phyloP scores from a whole-genome alignment of 2,888 invertebrate species.

The Phania funesta region DNA sequence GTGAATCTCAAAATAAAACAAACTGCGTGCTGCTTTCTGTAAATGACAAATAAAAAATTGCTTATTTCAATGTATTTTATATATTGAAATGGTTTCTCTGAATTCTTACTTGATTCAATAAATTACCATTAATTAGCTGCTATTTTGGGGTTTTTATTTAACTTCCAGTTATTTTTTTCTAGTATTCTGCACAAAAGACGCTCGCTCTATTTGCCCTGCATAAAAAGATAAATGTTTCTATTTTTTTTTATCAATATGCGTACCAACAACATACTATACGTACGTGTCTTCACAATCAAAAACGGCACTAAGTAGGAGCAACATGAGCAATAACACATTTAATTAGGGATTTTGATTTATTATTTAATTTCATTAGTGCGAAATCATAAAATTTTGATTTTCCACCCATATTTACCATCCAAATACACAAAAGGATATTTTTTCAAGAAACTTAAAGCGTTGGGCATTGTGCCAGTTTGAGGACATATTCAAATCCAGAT shows the following conservation, averaged over 20 bases:
- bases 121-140: conserved; percentile 79
- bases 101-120: conserved; percentile 76
- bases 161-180: conserved; percentile 38
- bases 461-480: no score
- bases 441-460: no score
- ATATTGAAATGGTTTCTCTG: neutral
- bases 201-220: conserved; percentile 21
- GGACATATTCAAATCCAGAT: no score
- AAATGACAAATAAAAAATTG: no score
- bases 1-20: no score
- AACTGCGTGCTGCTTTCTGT: no score
- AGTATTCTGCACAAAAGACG: neutral
- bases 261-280: conserved; percentile 72
- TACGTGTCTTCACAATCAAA: conserved; percentile 74
- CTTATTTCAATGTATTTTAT: neutral
- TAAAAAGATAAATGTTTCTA: conserved; percentile 44
- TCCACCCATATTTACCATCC: no score
- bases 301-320: no score
- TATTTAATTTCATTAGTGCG: conserved; percentile 60
- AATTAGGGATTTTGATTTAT: conserved; percentile 49
- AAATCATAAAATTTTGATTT: conserved; percentile 58
- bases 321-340: neutral
- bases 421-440: no score
- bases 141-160: no score
- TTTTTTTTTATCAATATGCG: conserved; percentile 67